Percentiles rank a stretch among this genome's conserved stretches.
These are phyloP conservation scores for Seriola rivoliana DNA, from an alignment of 2,113 vertebrate species.

Conservation along the genomic window DNA sequence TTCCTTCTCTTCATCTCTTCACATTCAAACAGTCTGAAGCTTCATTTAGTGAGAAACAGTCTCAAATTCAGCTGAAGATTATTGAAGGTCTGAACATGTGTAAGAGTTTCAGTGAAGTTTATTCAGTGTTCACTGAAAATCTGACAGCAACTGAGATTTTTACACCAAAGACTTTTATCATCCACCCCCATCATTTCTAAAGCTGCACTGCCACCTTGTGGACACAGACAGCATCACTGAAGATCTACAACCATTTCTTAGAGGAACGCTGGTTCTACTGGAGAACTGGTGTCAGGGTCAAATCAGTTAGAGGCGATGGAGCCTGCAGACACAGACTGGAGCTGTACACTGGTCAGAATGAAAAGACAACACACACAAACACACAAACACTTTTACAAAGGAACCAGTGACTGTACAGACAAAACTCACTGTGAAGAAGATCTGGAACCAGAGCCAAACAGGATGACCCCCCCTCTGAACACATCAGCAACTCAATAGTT, in stretches of 20 bases:
- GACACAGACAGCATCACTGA: background rate
- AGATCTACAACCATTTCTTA: background rate
- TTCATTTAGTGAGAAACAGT: no score
- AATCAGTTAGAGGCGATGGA: background rate
- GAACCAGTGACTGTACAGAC: no score
- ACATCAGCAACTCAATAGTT: no score
- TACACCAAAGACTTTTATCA: background rate
- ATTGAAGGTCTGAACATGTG: background rate
- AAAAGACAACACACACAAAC: no score
- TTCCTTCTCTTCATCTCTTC: background rate
- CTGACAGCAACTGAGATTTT: background rate
- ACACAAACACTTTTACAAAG: no score
- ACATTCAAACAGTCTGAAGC: background rate
- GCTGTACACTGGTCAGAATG: background rate
- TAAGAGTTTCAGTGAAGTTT: background rate
- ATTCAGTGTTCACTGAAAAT: background rate
- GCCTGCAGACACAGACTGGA: background rate
- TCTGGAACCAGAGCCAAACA: no score
- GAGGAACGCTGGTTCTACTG: background rate
- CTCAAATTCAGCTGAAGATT: background rate
- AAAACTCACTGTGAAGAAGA: no score
- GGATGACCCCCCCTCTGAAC: no score
- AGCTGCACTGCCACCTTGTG: constrained; percentile 58
- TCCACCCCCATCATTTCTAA: background rate
- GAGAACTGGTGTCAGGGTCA: background rate